Conservation (phyloP, 2,888 invertebrate genomes). For the Agapostemon virescens region DNA sequence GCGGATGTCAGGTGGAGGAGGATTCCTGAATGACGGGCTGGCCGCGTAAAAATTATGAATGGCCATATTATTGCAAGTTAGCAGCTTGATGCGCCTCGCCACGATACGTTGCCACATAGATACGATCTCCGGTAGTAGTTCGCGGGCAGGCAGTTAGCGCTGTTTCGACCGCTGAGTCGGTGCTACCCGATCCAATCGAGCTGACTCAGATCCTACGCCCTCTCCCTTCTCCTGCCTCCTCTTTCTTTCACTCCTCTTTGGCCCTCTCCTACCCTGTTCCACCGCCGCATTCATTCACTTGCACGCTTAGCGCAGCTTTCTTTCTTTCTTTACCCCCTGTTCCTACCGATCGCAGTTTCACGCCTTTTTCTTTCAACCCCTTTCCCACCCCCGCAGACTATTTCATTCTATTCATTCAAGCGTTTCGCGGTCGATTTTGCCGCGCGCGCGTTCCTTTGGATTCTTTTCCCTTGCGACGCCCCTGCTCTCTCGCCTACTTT, state of each 20-base stretch:
- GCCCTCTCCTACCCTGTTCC: neutral
- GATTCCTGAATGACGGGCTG: constrained; percentile 61
- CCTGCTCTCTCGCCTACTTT: neutral
- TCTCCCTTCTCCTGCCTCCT: constrained; percentile 57
- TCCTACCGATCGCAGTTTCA: constrained; percentile 3
- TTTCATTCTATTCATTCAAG: constrained; percentile 49
- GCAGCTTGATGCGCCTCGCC: constrained; percentile 59
- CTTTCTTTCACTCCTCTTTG: constrained; percentile 11
- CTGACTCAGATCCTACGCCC: constrained; percentile 80
- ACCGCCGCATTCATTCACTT: constrained; percentile 42
- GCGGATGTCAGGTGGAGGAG: neutral
- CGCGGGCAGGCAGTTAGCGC: constrained; percentile 67
- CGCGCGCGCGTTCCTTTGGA: neutral
- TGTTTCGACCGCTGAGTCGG: constrained; percentile 77
- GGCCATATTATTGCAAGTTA: constrained; percentile 73
- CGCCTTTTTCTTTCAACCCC: constrained; percentile 6
- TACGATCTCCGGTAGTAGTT: constrained; percentile 70
- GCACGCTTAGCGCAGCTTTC: constrained; percentile 20
- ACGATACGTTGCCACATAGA: constrained; percentile 60
- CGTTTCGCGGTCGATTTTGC: constrained; percentile 12
- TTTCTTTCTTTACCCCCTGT: constrained; percentile 1
- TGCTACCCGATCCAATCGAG: constrained; percentile 74
- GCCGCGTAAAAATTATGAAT: constrained; percentile 76
- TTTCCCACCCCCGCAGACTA: constrained; percentile 1
- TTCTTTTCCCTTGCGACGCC: neutral